Evolutionary conservation across 2,888 invertebrate species (phyloP), one percentile per base, ranked within the genome.

Genomic region (Melinaea marsaeus): DNA sequence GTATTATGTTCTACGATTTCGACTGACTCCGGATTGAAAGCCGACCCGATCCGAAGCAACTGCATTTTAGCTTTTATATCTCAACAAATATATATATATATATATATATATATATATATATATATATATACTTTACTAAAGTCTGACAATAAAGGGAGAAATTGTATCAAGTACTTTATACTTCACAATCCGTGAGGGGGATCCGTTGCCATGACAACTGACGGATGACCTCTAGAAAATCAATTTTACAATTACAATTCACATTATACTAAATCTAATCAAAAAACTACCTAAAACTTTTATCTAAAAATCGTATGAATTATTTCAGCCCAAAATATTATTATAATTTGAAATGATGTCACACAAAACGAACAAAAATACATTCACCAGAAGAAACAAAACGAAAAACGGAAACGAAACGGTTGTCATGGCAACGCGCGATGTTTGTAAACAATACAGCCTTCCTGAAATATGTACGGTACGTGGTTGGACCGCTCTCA

Each of bases 161-260:
- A 62, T 68, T 54, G 67, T 61, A 55, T 57, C 58, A 60, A 61
- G 51, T 56, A 47, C 57, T 65, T 58, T 33, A 64, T 60, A 61
- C 55, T 67, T 62, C 60, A 67, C 58, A 61, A 61, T 57, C 51
- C 62, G 46, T 34, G 59, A 61, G 63, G 65, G 67, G 67, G 58
- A 60, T 70, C 70, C 70, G 84, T 86, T 75, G 62, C 79, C 77
- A 82, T 82, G 71, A 78, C 70, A 79, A 86, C 84, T 64, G 69
- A 60, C 63, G 71, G 71, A 73, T 68, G 67, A 71, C 69, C 75
- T 75, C 72, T 72, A 69, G 70, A 61, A 62, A 68, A 65, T 65
- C 55, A 61, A 61, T 11, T 32, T 32, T 51, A 7, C 51, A 22
- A 22, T 22, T 22, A 22, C 22, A 22, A 22, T 22, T 22, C 22